phyloP scores from a whole-genome alignment of 2,888 invertebrate species.

The Ariolimax columbianus region DNA sequence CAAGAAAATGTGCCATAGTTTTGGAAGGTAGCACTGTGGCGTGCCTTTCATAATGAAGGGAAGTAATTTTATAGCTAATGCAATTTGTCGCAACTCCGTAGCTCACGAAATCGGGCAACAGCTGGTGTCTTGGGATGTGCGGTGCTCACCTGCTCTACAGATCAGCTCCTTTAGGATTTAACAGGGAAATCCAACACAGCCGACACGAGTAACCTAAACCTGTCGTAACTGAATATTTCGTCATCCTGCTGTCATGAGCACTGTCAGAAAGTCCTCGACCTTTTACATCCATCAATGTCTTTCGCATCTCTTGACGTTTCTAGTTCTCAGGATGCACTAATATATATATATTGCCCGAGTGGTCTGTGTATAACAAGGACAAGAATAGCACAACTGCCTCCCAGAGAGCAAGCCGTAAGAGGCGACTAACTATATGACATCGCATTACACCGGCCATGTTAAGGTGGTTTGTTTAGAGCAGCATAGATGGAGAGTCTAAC shows the following conservation, averaged over 20 bases:
- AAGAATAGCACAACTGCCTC: no score
- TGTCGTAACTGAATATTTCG: background rate
- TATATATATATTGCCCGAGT: no score
- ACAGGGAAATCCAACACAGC: background rate
- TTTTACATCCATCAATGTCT: background rate
- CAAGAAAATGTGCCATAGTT: background rate
- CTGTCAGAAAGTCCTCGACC: background rate
- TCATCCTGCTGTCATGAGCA: background rate
- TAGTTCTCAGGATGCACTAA: no score
- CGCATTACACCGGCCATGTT: no score
- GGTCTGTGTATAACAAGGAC: no score
- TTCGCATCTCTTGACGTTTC: background rate
- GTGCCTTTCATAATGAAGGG: background rate
- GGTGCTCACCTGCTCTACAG: background rate
- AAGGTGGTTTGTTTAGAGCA: no score
- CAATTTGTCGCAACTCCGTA: conserved; percentile 21
- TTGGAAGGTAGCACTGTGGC: background rate
- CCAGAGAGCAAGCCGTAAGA: no score
- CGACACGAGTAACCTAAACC: background rate
- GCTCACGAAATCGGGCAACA: conserved; percentile 3
- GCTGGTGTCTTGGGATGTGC: background rate
- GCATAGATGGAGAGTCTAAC: no score
- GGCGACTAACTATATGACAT: no score
- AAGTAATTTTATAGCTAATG: background rate
- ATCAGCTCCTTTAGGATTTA: background rate